These are phyloP conservation scores for Aleiodes sp. DNA, from an alignment of 1,140 invertebrate genomes.

Conservation along the genomic window DNA sequence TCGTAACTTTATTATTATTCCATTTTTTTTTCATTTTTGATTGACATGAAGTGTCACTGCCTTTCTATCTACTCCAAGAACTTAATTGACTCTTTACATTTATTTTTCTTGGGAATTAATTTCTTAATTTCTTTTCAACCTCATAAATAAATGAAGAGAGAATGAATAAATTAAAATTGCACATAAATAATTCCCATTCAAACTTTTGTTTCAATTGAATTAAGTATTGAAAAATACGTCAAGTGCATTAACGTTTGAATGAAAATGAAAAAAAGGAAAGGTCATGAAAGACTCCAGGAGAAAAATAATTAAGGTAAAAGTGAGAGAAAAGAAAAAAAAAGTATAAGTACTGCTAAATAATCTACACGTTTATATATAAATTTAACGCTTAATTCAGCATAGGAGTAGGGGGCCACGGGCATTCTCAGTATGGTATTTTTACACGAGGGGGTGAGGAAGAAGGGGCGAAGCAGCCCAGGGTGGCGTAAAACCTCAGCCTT, in stretches of 20 bases:
- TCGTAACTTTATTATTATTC: too few species aligned
- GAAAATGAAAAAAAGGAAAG: not conserved
- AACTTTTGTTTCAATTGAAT: not conserved
- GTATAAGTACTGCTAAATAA: constrained; percentile 27
- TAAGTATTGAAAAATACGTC: not conserved
- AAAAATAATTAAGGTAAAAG: not conserved
- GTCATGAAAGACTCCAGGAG: not conserved
- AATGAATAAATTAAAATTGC: too few species aligned
- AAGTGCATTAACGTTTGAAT: constrained; percentile 6
- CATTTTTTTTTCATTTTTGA: constrained; percentile 10
- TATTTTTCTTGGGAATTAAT: too few species aligned
- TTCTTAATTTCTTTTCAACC: not conserved
- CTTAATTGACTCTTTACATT: not conserved
- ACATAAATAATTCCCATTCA: not conserved
- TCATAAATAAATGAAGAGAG: constrained; percentile 7
- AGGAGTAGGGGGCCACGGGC: not conserved
- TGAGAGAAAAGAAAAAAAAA: not conserved
- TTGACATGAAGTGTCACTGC: constrained; percentile 30
- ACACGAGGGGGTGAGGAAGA: not conserved
- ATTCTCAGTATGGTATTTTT: constrained; percentile 4
- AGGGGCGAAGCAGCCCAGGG: not conserved
- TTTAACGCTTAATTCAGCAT: constrained; percentile 24
- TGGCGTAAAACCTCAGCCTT: constrained; percentile 1
- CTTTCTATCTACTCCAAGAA: constrained; percentile 13
- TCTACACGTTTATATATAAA: constrained; percentile 21